These are phyloP conservation scores for Neoitamus cyanurus DNA, from an alignment of 2,888 invertebrate genomes.

Conservation along the genomic window DNA sequence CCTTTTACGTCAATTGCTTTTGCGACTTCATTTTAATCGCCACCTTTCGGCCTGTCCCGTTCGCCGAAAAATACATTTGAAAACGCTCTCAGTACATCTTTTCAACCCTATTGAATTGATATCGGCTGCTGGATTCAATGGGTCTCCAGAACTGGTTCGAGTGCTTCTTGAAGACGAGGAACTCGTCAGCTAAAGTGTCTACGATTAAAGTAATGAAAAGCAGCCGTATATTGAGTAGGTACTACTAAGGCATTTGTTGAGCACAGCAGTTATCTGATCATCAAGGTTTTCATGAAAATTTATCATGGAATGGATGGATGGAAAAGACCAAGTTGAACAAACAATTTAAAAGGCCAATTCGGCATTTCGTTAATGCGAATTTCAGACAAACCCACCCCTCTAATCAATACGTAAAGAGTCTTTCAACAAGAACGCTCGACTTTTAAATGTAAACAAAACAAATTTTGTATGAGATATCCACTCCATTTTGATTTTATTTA, in stretches of 20 bases:
- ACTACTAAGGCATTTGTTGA: background rate
- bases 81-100: constrained; percentile 16
- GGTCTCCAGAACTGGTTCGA: background rate
- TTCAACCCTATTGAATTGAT: constrained; percentile 40
- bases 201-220: background rate
- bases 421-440: too few relatives aligned
- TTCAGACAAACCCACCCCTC: background rate
- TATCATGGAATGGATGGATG: background rate
- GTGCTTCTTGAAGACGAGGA: background rate
- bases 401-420: too few relatives aligned
- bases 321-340: too few relatives aligned
- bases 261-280: background rate
- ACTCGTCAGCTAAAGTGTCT: background rate
- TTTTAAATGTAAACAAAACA: too few relatives aligned
- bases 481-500: too few relatives aligned
- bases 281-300: background rate
- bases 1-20: constrained; percentile 36
- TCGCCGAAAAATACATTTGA: background rate
- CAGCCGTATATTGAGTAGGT: background rate
- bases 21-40: constrained; percentile 21
- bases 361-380: background rate
- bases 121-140: background rate
- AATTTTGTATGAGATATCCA: too few relatives aligned
- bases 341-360: background rate
- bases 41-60: background rate